Evolutionary conservation across 2,113 vertebrate species (phyloP).

Genomic region (Rhabdornis inornatus): DNA sequence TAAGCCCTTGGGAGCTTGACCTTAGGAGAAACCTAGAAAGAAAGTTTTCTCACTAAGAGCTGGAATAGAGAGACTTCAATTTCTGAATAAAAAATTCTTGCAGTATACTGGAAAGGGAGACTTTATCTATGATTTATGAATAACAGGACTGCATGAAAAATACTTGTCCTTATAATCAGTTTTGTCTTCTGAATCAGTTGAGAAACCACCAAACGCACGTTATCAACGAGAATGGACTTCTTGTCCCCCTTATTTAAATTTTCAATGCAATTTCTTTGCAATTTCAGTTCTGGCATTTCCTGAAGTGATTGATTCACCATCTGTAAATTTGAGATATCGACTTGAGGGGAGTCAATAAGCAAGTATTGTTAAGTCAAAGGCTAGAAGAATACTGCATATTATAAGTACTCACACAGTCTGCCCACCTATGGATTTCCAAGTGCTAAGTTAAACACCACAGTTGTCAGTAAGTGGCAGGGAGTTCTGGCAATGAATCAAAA

Average conservation of each 20-base stretch:
- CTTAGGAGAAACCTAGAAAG: background rate
- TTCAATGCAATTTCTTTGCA: background rate
- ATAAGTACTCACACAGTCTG: background rate
- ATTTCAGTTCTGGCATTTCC: background rate
- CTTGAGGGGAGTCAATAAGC: background rate
- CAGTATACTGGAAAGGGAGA: background rate
- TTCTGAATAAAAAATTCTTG: slow-evolving; percentile 26
- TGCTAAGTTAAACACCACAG: background rate
- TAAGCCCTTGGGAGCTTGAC: background rate
- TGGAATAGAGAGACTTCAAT: background rate
- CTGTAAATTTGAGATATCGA: background rate
- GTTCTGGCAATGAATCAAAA: background rate
- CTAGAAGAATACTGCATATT: background rate
- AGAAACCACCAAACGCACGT: background rate
- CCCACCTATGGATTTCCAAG: background rate
- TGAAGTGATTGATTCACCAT: background rate
- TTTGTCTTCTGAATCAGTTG: background rate
- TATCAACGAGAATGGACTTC: background rate
- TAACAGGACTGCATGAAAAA: background rate
- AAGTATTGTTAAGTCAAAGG: background rate
- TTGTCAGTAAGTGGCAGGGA: background rate
- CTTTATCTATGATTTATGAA: slow-evolving; percentile 23
- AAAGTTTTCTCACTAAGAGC: background rate
- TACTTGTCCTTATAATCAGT: background rate
- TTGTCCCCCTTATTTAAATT: background rate